A percentile compares a stretch with the other conserved stretches of the same genome.
phyloP scores from a whole-genome alignment of 1,140 invertebrate genomes.

The Oedothorax gibbosus region DNA sequence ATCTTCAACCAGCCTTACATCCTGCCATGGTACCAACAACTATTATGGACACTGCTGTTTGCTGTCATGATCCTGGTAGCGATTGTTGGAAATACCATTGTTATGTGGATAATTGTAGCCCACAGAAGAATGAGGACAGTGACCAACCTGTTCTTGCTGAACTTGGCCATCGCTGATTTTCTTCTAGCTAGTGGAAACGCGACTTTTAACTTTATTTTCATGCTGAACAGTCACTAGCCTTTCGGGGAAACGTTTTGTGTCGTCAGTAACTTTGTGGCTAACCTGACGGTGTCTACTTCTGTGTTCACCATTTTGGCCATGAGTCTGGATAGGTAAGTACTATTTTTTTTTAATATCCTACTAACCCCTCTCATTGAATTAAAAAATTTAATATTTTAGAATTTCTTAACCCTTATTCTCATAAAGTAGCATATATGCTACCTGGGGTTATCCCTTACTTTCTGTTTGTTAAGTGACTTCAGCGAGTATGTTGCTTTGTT shows the following conservation, averaged over 20 bases:
- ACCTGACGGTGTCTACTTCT: conserved; percentile 86
- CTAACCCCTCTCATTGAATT: too few relatives aligned
- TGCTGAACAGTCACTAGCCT: conserved; percentile 79
- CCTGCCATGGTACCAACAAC: conserved; percentile 55
- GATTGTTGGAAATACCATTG: conserved; percentile 84
- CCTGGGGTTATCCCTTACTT: too few relatives aligned
- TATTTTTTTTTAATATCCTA: too few relatives aligned
- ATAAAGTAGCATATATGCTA: too few relatives aligned
- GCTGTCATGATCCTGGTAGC: conserved; percentile 80
- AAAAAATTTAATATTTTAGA: too few relatives aligned
- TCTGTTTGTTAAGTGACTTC: too few relatives aligned
- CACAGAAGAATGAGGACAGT: conserved; percentile 74
- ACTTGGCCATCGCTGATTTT: conserved; percentile 67
- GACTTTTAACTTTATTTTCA: conserved; percentile 71
- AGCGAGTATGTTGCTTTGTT: too few relatives aligned
- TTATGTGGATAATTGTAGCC: conserved; percentile 88
- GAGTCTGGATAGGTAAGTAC: conserved; percentile 90
- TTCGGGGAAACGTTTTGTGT: conserved; percentile 88
- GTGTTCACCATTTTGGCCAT: conserved; percentile 96
- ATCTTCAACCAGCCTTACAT: conserved; percentile 45
- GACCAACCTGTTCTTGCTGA: conserved; percentile 67
- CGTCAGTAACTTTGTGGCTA: conserved; percentile 89
- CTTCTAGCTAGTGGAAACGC: conserved; percentile 70
- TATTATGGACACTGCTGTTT: conserved; percentile 63
- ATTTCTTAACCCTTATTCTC: too few relatives aligned